Conservation (phyloP, 2,888 invertebrate species). For the Sesia bembeciformis region DNA sequence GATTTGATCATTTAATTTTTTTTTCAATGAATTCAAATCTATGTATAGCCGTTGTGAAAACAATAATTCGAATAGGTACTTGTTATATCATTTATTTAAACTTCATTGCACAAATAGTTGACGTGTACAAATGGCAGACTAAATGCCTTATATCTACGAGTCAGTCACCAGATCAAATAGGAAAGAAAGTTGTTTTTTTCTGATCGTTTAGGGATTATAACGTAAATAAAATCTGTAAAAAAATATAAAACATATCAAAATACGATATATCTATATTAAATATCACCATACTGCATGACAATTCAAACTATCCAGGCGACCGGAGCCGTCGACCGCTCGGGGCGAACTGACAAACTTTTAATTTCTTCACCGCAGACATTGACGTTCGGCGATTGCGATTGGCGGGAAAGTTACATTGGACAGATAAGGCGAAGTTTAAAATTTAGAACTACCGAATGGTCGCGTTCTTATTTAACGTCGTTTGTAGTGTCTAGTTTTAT, state of each 20-base stretch:
- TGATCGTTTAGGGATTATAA: neutral
- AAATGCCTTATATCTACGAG: no score
- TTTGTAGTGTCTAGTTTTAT: neutral
- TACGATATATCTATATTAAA: neutral
- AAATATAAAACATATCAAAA: neutral
- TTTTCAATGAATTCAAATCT: no score
- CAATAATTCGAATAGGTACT: no score
- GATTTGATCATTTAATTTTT: no score
- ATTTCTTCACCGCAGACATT: conserved; percentile 64
- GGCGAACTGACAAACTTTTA: conserved; percentile 66
- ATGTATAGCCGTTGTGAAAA: no score
- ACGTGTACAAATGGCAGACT: no score
- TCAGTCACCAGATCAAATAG: no score
- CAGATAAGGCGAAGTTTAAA: conserved; percentile 49
- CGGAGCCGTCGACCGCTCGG: conserved; percentile 48
- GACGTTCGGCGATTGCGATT: conserved; percentile 59
- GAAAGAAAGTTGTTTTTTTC: neutral
- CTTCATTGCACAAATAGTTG: no score
- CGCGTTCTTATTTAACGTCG: neutral
- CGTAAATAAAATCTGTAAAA: neutral
- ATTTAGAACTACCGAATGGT: conserved; percentile 2
- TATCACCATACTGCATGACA: neutral
- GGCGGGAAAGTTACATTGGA: conserved; percentile 63
- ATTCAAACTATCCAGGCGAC: conserved; percentile 33
- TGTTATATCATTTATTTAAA: no score